Conservation (phyloP, 2,797 vertebrate species). For the Poecilia gillii region DNA sequence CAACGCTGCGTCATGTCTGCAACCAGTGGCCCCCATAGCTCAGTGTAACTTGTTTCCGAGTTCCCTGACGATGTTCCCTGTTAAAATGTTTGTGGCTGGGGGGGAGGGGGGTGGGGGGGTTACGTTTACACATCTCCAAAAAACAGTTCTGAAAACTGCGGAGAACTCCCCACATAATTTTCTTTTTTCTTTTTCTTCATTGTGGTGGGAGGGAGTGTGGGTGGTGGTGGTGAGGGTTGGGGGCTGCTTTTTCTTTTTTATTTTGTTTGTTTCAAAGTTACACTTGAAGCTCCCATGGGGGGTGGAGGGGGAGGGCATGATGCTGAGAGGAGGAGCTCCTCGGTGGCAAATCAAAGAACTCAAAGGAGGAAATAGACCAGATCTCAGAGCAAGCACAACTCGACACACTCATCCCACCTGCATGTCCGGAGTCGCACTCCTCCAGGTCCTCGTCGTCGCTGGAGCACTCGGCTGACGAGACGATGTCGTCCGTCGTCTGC, state of each 20-base stretch:
- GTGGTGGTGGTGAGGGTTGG: too few relatives aligned
- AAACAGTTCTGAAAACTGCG: slow-evolving; percentile 46
- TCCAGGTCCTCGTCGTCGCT: slow-evolving; percentile 99
- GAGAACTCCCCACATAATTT: slow-evolving; percentile 44
- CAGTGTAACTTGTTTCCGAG: slow-evolving; percentile 77
- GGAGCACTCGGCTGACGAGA: slow-evolving; percentile 97
- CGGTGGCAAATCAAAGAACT: slow-evolving; percentile 87
- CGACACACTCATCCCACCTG: slow-evolving; percentile 98
- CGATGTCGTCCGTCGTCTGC: slow-evolving; percentile 95
- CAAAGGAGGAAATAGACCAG: slow-evolving; percentile 71
- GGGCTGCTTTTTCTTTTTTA: slow-evolving; percentile 19
- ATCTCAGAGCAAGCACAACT: slow-evolving; percentile 86
- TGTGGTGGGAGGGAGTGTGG: not conserved
- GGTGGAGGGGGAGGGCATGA: slow-evolving; percentile 77
- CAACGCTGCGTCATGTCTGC: slow-evolving; percentile 85
- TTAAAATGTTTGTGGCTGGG: not conserved
- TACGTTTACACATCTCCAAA: slow-evolving; percentile 56
- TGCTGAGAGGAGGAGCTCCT: slow-evolving; percentile 86
- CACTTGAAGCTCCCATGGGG: slow-evolving; percentile 88
- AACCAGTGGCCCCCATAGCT: slow-evolving; percentile 89
- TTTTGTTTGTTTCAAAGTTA: slow-evolving; percentile 70
- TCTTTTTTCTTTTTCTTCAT: slow-evolving; percentile 37
- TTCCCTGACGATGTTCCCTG: slow-evolving; percentile 28
- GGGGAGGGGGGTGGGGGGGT: rapidly evolving
- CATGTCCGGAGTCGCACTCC: slow-evolving; percentile 94